A percentile compares a stretch with the other conserved stretches of the same genome.
phyloP scores from a whole-genome alignment of 2,113 vertebrate genomes.

The Cromileptes altivelis region DNA sequence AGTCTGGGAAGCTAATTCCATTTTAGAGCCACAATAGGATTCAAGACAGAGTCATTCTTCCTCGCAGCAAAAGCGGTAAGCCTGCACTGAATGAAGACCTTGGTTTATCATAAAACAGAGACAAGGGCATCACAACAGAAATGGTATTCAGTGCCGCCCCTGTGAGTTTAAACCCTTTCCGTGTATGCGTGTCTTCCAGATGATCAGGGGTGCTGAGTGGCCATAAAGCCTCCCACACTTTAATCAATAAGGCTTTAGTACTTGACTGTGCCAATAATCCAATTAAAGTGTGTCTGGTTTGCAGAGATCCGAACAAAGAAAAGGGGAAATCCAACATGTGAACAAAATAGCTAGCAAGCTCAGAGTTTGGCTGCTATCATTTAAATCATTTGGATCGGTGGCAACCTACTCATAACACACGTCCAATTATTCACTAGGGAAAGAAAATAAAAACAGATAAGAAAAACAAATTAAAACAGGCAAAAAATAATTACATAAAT shows the following conservation, averaged over 20 bases:
- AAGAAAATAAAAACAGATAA: neutral
- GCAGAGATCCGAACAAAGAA: slow-evolving; percentile 36
- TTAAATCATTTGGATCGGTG: neutral
- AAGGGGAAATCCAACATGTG: slow-evolving; percentile 1
- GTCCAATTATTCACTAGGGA: neutral
- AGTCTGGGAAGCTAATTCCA: slow-evolving; percentile 50
- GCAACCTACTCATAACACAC: neutral
- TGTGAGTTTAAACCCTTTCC: neutral
- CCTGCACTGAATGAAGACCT: slow-evolving; percentile 27
- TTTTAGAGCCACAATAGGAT: slow-evolving; percentile 49
- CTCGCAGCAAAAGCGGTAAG: slow-evolving; percentile 31
- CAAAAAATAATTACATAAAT: neutral
- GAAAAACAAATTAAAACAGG: neutral
- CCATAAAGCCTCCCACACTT: slow-evolving; percentile 55
- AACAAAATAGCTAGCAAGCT: neutral
- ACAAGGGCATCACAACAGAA: slow-evolving; percentile 48
- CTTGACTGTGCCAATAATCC: slow-evolving; percentile 62
- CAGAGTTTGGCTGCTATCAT: neutral
- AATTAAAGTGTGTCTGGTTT: slow-evolving; percentile 57
- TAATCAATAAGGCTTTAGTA: slow-evolving; percentile 68
- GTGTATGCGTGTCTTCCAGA: slow-evolving; percentile 17
- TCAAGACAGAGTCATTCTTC: slow-evolving; percentile 46
- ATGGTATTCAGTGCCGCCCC: neutral
- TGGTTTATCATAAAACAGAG: slow-evolving; percentile 50
- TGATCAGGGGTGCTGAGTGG: slow-evolving; percentile 42